Evolutionary conservation across 2,888 invertebrate genomes (phyloP), one percentile per base, ranked within the genome.

Genomic region (Andrena praecox): DNA sequence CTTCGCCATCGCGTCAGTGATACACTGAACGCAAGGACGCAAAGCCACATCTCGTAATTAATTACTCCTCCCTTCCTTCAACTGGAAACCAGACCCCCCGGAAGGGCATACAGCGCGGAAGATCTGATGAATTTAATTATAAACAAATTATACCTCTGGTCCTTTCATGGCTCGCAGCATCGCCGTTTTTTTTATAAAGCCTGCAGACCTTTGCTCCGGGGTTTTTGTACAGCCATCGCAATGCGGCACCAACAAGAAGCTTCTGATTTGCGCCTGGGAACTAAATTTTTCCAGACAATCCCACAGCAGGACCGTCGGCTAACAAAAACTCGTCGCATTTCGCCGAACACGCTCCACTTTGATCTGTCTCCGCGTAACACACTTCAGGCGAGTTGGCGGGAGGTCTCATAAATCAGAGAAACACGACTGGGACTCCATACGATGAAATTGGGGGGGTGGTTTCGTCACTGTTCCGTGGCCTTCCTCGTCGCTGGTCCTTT

Each of bases 381-480:
- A 20, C 52, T 33, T 56, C 82, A 79, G 62, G 35, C 77, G 77
- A 73, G 74, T 48, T 56, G 56, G 60, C 74, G 64, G 63, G 48
- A 85, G 80, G 64, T 80, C 63, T 67, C 85, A 87, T 85, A 85
- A 87, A 87, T 87, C 85, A 87, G 71, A 68, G 71, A 68, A 80
- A 75, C 78, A 67, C 66, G 54, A 6, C 52, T 77, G 56, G 63
- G 78, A 80, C 74, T 83, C 68, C 62, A 69, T 73, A 64, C 52
- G 73, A 77, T 77, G 71, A 87, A 82, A 87, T 85, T 87, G 82
- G 74, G 29, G 20, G 20, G 68, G 76, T 33, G 74, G 64, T 85
- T 78, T 77, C 79, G 80, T 75, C 73, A 71, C 73, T 54, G 50
- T 68, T 60, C 35, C 35, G 52, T 31, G 76, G 74, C 29, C 66